phyloP scores from a whole-genome alignment of 2,113 vertebrate genomes.

The Nansenia antarctica region DNA sequence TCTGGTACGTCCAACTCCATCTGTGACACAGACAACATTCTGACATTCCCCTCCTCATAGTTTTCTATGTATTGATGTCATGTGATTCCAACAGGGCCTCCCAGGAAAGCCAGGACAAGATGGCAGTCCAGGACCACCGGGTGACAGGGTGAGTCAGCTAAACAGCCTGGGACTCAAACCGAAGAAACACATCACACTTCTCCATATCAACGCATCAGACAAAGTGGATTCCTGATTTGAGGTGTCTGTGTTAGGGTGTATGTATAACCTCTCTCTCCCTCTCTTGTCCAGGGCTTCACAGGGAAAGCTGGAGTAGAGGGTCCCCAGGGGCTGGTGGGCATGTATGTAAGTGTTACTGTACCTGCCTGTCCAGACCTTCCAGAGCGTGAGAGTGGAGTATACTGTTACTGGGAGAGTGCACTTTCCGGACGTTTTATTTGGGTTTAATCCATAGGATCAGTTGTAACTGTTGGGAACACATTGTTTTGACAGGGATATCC shows the following conservation, averaged over 20 bases:
- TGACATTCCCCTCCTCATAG: background rate
- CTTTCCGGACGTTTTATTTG: background rate
- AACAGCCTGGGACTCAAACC: background rate
- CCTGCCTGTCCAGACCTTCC: background rate
- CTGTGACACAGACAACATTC: background rate
- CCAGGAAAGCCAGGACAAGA: slow-evolving; percentile 68
- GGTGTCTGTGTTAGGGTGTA: background rate
- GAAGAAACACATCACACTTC: background rate
- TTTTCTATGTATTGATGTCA: background rate
- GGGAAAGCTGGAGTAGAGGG: slow-evolving; percentile 76
- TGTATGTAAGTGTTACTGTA: slow-evolving; percentile 78
- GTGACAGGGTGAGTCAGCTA: slow-evolving; percentile 69
- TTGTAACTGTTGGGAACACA: background rate
- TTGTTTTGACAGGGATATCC: slow-evolving; percentile 70
- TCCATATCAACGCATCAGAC: background rate
- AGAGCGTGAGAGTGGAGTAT: background rate
- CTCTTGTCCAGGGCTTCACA: slow-evolving; percentile 70
- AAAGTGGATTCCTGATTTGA: too few species aligned
- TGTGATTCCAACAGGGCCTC: slow-evolving; percentile 64
- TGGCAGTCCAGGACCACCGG: slow-evolving; percentile 60
- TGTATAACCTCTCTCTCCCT: background rate
- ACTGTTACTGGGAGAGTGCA: background rate
- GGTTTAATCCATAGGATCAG: too few species aligned
- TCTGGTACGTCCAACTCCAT: slow-evolving; percentile 57
- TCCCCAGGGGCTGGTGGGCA: slow-evolving; percentile 77